Base-by-base conservation (phyloP, 2,888 invertebrate genomes). In the Antheraea yamamai region DNA sequence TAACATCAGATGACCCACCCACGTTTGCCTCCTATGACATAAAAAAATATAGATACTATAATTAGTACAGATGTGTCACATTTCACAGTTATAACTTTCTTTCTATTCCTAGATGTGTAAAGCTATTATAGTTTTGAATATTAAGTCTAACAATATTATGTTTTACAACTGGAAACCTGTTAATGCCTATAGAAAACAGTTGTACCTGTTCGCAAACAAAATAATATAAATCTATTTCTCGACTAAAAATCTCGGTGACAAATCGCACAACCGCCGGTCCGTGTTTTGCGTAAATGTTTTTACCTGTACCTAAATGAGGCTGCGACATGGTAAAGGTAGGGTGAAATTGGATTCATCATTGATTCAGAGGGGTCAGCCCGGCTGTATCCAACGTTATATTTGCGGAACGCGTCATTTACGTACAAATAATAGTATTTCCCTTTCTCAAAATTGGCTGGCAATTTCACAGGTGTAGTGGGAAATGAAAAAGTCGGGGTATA, bases 301-400 rank as follows among this genome's bases (percentile, higher is more conserved):
- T 89, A 87, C 89, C 89, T 85, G 84, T 80, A 84, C 81, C 82
- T 84, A 85, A 88, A 88, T 85, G 83, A 85, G 84, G 81, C 84
- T 81, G 80, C 81, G 82, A 79, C 82, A 80, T 80, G 74, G 84
- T 84, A 85, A 87, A 86, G 85, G 86, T 81, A 80, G 81, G 82
- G 82, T 79, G 81, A 87, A 89, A 91, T 91, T 91, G 89, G 87
- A 90, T 90, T 91, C 90, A 90, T 91, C 89, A 91, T 88, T 90
- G 88, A 92, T 92, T 91, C 91, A 91, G 85, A 88, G 88, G 89
- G 91, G 91, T 90, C 89, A 89, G 83, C 86, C 84, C 77, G 76
- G 83, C 83, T 83, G 85, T 84, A 85, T 84, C 82, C 82, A 78
- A 81, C 80, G 83, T 76, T 80, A 79, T 82, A 81, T 84, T 82